Evolutionary conservation across 2,888 invertebrate genomes (phyloP), one percentile per base, ranked within the genome.

Genomic region (Synanthedon vespiformis): DNA sequence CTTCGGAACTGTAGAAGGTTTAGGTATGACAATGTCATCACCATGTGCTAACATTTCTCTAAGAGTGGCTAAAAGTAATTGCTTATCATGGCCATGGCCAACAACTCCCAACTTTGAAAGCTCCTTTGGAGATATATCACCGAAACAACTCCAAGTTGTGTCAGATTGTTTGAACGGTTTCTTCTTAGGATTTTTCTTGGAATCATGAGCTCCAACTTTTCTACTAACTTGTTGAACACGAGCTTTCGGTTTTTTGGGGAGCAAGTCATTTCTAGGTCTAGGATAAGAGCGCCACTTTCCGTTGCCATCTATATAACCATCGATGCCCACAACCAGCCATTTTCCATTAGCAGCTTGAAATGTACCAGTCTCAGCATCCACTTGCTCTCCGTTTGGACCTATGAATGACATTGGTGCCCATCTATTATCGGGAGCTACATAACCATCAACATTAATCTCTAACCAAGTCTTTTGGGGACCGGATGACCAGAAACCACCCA

Each of bases 391-490:
- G 55, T 63, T 70, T 22, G 86, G 86, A 40, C 84, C 84, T 47
- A 64, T 62, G 53, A 87, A 86, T 8, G 1, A 55, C 51, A 74
- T 65, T 1, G 87, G 85, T 12, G 81, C 83, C 84, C 84, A 86
- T 51, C 72, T 71, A 22, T 67, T 74, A 55, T 87, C 86, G 8
- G 83, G 80, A 12, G 67, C 83, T 56, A 85, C 60, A 51, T 65
- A 80, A 14, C 87, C 87, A 56, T 87, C 86, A 12, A 68, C 57
- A 57, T 85, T 86, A 53, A 87, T 85, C 60, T 80, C 77, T 14
- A 79, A 53, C 87, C 87, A 87, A 52, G 75, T 73, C n/a, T 72
- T 65, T 14, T 78, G 67, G 3, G 77, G 74, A 52, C 72, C 65
- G 34, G 34, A 34, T 8, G 34, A 34, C 82, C 81, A 84, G 68